Evolutionary conservation across 2,797 vertebrate genomes (phyloP), one percentile per base, ranked within the genome.

Genomic region (Catharus ustulatus): DNA sequence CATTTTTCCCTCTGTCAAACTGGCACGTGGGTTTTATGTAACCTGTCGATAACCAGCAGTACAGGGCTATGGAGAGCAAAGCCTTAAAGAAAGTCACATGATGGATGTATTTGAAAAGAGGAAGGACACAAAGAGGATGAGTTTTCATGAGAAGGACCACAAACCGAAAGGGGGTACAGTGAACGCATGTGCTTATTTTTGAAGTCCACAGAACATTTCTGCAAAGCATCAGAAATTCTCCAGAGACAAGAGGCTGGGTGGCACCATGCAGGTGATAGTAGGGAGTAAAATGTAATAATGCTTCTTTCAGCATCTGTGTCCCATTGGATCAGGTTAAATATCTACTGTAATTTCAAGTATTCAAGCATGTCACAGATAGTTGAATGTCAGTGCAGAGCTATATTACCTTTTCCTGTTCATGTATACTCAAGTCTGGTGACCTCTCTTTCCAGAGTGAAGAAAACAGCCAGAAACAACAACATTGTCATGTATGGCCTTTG

Each of bases 361-460:
- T n/a, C n/a, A n/a, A 72, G 52, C 0, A 0, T 10, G 40, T 69
- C 24, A 20, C 21, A 48, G 46, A 45, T 11, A 17, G 49, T 72
- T 52, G 73, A 84, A 83, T 40, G 27, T 15, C 7, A 43, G 26
- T 29, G 40, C 55, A 61, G 55, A 89, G 36, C 72, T 93, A 11
- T 54, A 55, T 90, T 78, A n/a, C 48, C 27, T 90, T 80, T 89
- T 89, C 21, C 43, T 82, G n/a, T 85, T 61, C 32, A 3, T 84
- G n/a, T 71, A 61, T 71, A 69, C 7, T 23, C 42, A 64, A 43
- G 23, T 82, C 69, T 93, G 46, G 64, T 88, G 57, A 45, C 80
- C 94, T 86, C 54, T 93, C 75, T 62, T 76, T 86, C 81, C 89
- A 89, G 45, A 90, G 42, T 58, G 72, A 62, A 71, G 72, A 93